Evolutionary conservation across 2,797 vertebrate genomes (phyloP).

Genomic region (Gymnoscopelus braueri): DNA sequence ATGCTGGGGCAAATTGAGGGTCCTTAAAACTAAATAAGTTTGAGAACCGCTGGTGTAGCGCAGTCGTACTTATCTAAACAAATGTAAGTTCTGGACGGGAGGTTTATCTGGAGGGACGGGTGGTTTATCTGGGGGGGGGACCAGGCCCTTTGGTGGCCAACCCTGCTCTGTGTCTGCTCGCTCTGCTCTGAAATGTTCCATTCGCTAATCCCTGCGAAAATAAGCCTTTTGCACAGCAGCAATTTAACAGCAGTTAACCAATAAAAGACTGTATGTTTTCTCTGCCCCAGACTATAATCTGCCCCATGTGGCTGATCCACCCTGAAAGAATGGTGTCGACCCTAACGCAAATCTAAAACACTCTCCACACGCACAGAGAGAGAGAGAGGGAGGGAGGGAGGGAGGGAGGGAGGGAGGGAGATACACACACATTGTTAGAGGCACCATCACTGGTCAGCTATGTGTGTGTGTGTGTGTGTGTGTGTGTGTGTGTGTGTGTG

Average conservation of each 20-base stretch:
- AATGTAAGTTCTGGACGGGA: conserved; percentile 20
- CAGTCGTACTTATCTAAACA: background rate
- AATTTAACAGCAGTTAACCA: conserved; percentile 81
- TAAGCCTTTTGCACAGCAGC: conserved; percentile 74
- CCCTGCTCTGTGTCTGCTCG: conserved; percentile 45
- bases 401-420: background rate
- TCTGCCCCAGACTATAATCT: conserved; percentile 75
- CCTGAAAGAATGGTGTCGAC: conserved; percentile 80
- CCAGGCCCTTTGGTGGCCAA: conserved; percentile 38
- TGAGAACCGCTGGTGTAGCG: background rate
- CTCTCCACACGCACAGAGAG: conserved; percentile 56
- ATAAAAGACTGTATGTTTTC: conserved; percentile 79
- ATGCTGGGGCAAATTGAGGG: too few species aligned
- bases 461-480: conserved; percentile 1
- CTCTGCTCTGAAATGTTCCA: conserved; percentile 81
- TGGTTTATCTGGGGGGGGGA: too few species aligned
- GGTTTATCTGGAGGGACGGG: too few species aligned
- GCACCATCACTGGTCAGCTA: background rate
- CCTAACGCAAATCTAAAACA: conserved; percentile 58
- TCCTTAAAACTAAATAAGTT: too few species aligned
- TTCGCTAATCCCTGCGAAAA: conserved; percentile 79
- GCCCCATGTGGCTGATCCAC: conserved; percentile 72
- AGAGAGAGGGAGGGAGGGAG: background rate
- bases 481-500: background rate
- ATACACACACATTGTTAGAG: conserved; percentile 18